A percentile compares a stretch with the other conserved stretches of the same genome.
These are phyloP conservation scores for Polietes domitor DNA, from an alignment of 2,888 invertebrate genomes.

Conservation along the genomic window DNA sequence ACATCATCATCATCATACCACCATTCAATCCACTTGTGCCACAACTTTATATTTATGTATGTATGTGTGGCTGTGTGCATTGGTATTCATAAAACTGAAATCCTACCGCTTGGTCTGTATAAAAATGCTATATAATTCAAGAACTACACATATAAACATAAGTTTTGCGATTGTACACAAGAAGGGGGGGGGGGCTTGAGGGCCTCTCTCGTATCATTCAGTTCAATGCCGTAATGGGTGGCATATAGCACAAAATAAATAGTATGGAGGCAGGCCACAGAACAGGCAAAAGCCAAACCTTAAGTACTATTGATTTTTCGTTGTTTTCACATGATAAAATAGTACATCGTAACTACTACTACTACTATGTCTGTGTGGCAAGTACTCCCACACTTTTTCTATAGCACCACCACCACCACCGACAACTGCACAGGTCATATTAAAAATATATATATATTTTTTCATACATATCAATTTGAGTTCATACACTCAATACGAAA, in stretches of 20 bases:
- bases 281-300: slow-evolving; percentile 72
- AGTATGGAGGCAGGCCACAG: slow-evolving; percentile 19
- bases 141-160: neutral
- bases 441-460: slow-evolving; percentile 3
- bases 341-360: slow-evolving; percentile 49
- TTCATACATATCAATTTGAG: neutral
- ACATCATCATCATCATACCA: neutral
- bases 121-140: neutral
- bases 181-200: too few species aligned
- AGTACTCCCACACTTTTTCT: slow-evolving; percentile 4
- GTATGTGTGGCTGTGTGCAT: neutral
- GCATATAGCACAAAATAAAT: slow-evolving; percentile 4
- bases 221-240: slow-evolving; percentile 23
- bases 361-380: slow-evolving; percentile 8
- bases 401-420: too few species aligned
- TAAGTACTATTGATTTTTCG: slow-evolving; percentile 74
- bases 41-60: slow-evolving; percentile 8
- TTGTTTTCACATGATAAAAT: slow-evolving; percentile 63
- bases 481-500: slow-evolving; percentile 14
- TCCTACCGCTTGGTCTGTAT: neutral
- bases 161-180: neutral
- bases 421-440: neutral
- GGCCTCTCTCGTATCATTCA: too few species aligned
- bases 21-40: neutral
- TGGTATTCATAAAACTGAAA: slow-evolving; percentile 13